A percentile compares a stretch with the other conserved stretches of the same genome.
These are phyloP conservation scores for Drosophila lacicola DNA, from an alignment of 2,888 invertebrate species.

Conservation along the genomic window DNA sequence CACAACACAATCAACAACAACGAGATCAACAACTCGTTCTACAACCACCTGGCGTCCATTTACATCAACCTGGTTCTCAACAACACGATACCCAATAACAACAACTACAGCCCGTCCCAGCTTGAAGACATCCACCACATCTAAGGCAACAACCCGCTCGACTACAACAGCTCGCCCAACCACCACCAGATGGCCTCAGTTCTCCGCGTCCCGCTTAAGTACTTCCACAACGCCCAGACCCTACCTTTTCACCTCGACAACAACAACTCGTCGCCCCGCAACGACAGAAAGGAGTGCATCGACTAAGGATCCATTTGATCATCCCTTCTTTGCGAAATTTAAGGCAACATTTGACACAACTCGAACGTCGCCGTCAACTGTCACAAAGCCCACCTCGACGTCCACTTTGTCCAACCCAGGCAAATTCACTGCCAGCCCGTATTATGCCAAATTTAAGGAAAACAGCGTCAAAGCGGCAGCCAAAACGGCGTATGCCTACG, in stretches of 20 bases:
- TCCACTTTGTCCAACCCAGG: constrained; percentile 15
- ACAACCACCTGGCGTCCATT: constrained; percentile 19
- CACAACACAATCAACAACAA: neutral
- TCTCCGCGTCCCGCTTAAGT: neutral
- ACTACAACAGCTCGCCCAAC: constrained; percentile 2
- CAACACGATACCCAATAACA: constrained; percentile 8
- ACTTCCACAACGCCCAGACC: constrained; percentile 61
- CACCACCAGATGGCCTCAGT: constrained; percentile 7
- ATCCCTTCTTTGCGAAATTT: constrained; percentile 67
- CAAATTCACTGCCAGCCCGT: constrained; percentile 51
- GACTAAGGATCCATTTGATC: constrained; percentile 50
- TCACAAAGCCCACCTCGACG: constrained; percentile 24
- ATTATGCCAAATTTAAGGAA: constrained; percentile 65
- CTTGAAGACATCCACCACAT: constrained; percentile 1
- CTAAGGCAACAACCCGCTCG: constrained; percentile 13
- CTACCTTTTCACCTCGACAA: constrained; percentile 57
- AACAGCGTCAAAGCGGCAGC: constrained; percentile 53
- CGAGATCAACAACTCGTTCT: constrained; percentile 1
- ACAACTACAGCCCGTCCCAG: constrained; percentile 11
- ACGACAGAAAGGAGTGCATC: constrained; percentile 32
- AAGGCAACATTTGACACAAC: constrained; percentile 43
- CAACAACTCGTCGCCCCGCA: constrained; percentile 28
- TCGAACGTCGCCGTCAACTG: neutral
- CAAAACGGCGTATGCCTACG: constrained; percentile 59
- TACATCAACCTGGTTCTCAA: constrained; percentile 8